phyloP scores from a whole-genome alignment of 1,140 invertebrate genomes.

The Cecropterus lyciades region DNA sequence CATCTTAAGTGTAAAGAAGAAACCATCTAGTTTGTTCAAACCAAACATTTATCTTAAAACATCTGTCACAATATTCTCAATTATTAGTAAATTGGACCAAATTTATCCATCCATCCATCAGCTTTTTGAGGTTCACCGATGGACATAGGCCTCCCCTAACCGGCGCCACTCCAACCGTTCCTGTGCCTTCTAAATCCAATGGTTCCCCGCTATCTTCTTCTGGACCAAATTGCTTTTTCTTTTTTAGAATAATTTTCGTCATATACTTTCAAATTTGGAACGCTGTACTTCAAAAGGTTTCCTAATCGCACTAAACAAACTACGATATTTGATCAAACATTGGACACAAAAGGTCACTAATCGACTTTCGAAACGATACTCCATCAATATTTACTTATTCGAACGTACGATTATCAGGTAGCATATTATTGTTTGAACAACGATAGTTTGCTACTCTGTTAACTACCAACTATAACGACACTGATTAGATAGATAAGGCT shows the following conservation, averaged over 20 bases:
- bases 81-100: too few relatives aligned
- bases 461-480: neutral
- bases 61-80: too few relatives aligned
- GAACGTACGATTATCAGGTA: constrained; percentile 36
- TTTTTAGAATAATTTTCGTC: neutral
- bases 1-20: too few relatives aligned
- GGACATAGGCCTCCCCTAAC: too few relatives aligned
- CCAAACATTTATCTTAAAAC: too few relatives aligned
- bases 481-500: neutral
- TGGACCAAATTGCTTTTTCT: too few relatives aligned
- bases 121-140: too few relatives aligned
- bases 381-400: constrained; percentile 31
- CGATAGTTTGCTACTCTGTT: constrained; percentile 25
- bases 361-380: constrained; percentile 28
- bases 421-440: constrained; percentile 31
- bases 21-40: too few relatives aligned
- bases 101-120: too few relatives aligned
- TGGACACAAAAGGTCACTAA: constrained; percentile 35
- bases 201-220: too few relatives aligned
- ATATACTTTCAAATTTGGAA: neutral
- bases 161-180: too few relatives aligned
- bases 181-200: too few relatives aligned
- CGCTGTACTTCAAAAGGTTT: neutral
- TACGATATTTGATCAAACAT: constrained; percentile 19
- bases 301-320: constrained; percentile 16